Percentiles rank a stretch among this genome's conserved stretches.
Evolutionary conservation across 2,113 vertebrate species (phyloP).

Genomic region (Dinomys branickii): DNA sequence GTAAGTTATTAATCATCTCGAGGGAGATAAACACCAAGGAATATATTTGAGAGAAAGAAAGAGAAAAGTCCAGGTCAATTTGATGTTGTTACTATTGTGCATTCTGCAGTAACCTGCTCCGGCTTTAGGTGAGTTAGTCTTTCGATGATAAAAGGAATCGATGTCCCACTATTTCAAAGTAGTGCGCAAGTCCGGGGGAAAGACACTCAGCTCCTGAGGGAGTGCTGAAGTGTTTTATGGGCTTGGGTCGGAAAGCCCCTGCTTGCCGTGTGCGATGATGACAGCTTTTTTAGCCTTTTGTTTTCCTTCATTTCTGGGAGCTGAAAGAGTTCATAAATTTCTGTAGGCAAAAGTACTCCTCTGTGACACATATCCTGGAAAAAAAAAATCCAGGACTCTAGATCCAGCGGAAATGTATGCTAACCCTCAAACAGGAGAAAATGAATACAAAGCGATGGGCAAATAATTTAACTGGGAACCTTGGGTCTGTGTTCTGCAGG

Average conservation of each 20-base stretch:
- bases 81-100: not conserved
- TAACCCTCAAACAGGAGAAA: conserved; percentile 42
- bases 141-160: not conserved
- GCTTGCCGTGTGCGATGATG: not conserved
- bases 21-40: not conserved
- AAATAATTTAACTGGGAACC: conserved; percentile 1
- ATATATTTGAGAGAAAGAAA: not conserved
- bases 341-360: not conserved
- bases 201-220: not conserved
- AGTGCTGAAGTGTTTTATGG: not conserved
- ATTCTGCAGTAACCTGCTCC: not conserved
- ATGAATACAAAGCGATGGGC: not conserved
- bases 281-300: not conserved
- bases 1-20: not conserved
- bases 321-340: conserved; percentile 40
- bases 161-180: not conserved
- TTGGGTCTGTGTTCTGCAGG: not conserved
- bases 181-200: not conserved
- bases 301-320: conserved; percentile 30
- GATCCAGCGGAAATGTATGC: not conserved
- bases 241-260: not conserved
- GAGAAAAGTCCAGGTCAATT: not conserved
- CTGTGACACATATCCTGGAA: conserved; percentile 17
- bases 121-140: not conserved
- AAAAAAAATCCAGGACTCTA: not conserved